phyloP scores from a whole-genome alignment of 1,140 invertebrate genomes.

The Leptopilina boulardi region DNA sequence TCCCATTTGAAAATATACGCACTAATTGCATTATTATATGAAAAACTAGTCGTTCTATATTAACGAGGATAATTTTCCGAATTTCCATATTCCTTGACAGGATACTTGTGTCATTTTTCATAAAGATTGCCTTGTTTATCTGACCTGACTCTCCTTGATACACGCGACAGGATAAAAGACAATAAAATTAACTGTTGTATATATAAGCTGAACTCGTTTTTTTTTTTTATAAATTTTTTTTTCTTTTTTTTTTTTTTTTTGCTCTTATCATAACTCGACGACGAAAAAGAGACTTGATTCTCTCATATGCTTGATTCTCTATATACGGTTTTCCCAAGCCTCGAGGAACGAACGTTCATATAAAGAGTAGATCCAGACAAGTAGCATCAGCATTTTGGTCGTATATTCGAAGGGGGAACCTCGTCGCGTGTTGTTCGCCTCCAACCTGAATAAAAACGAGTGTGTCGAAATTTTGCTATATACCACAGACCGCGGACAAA shows the following conservation, averaged over 20 bases:
- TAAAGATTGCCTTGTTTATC: constrained; percentile 20
- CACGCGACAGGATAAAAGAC: constrained; percentile 22
- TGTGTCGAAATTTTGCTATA: constrained; percentile 20
- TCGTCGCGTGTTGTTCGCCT: constrained; percentile 31
- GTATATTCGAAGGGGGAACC: constrained; percentile 28
- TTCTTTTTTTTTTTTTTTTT: neutral
- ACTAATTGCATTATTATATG: neutral
- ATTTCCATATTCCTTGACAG: constrained; percentile 28
- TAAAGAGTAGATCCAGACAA: constrained; percentile 24
- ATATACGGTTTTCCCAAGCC: constrained; percentile 3
- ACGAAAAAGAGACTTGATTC: neutral
- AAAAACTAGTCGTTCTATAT: neutral
- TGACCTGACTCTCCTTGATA: constrained; percentile 11
- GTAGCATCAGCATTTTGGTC: constrained; percentile 30
- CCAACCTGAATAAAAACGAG: neutral
- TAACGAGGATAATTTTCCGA: neutral
- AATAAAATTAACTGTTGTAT: constrained; percentile 2
- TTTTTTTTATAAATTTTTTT: neutral
- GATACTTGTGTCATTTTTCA: neutral
- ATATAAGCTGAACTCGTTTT: neutral
- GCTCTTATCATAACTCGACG: constrained; percentile 1
- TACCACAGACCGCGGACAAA: neutral
- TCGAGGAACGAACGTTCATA: constrained; percentile 18
- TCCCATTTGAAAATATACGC: no score
- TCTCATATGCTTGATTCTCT: neutral